Evolutionary conservation across 2,888 invertebrate species (phyloP), one percentile per base, ranked within the genome.

Genomic region (Cybosia mesomella): DNA sequence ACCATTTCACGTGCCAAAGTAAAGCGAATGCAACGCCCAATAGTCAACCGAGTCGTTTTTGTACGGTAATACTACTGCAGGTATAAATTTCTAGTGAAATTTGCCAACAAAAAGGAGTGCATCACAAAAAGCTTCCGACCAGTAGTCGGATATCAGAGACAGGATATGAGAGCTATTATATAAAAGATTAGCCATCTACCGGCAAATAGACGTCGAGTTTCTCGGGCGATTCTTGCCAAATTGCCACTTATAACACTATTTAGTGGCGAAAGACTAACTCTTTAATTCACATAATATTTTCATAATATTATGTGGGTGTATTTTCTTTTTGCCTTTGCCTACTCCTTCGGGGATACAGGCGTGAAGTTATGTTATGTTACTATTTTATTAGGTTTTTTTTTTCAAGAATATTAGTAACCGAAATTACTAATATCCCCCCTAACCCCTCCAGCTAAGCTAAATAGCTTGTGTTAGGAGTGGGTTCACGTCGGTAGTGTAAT

Each of bases 61-160:
- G 4, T 39, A 54, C 66, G 18, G 4, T 54, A 53, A 53, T 66
- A 60, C 43, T 28, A 2, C 18, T 36, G 65, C 13, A 24, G 28
- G 34, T 10, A 24, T 8, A 66, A 28, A 36, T 54, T 28, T 59
- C 11, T n/a, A 55, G 60, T n/a, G 18, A 21, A 66, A 60, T 60
- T 36, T 36, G 10, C 24, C 11, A 34, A n/a, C 15, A 60, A 60
- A 64, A 49, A 58, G 58, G 43, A 34, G n/a, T 60, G 66, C 34
- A 39, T 28, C 53, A 60, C 66, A 66, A 66, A 59, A 66, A 39
- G 36, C 21, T 66, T 63, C 63, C 53, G 22, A 54, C 15, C 54
- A 36, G 54, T 21, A n/a, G 10, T 28, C 43, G 36, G 13, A 36
- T 59, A 49, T 60, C 54, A 55, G 10, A 39, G 28, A 28, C 54